A percentile compares a stretch with the other conserved stretches of the same genome.
phyloP scores from a whole-genome alignment of 2,113 vertebrate genomes.

The Apeltes quadracus region DNA sequence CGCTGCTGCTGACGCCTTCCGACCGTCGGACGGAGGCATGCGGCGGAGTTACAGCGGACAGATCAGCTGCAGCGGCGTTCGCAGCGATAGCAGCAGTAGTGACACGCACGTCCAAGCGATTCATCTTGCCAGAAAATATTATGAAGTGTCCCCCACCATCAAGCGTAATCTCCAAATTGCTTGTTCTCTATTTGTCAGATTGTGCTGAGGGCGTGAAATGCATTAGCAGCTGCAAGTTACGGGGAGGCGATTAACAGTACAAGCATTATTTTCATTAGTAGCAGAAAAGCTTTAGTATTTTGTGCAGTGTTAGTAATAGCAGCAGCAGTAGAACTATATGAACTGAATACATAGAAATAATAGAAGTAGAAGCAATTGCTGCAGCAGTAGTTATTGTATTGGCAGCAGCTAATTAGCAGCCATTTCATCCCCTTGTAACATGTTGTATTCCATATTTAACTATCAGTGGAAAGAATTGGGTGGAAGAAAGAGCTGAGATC shows the following conservation, averaged over 20 bases:
- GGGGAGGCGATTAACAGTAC: neutral
- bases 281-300: neutral
- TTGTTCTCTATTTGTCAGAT: neutral
- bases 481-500: neutral
- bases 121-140: neutral
- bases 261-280: neutral
- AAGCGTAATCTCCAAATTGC: neutral
- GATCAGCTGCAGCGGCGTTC: neutral
- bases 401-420: no score
- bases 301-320: neutral
- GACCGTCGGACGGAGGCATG: neutral
- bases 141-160: neutral
- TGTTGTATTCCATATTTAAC: neutral
- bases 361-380: neutral
- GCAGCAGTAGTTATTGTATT: no score
- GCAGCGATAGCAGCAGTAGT: neutral
- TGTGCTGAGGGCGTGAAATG: neutral
- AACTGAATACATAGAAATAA: no score
- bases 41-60: neutral
- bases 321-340: no score
- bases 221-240: neutral
- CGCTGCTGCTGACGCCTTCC: neutral
- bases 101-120: neutral
- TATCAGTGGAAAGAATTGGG: neutral
- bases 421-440: no score